Conservation (phyloP, 2,113 vertebrate genomes). For the Cichladusa arquata region DNA sequence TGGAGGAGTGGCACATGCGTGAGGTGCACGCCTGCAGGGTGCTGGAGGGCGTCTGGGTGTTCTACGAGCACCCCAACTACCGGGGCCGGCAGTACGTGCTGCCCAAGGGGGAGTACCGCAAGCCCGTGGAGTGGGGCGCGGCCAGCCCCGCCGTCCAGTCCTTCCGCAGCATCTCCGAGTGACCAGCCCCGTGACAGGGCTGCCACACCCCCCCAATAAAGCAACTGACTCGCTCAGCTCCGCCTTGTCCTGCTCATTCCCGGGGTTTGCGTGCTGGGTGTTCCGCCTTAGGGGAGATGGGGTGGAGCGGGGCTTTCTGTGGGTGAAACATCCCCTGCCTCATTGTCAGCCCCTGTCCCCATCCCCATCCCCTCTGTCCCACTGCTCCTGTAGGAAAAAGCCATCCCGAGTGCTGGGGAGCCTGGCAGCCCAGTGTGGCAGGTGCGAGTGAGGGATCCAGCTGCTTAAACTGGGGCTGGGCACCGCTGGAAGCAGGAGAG, state of each 20-base stretch:
- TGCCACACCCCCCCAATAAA: slow-evolving; percentile 46
- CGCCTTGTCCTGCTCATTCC: slow-evolving; percentile 13
- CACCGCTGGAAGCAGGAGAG: too few species aligned
- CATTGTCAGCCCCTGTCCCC: too few species aligned
- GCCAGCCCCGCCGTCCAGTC: slow-evolving; percentile 82
- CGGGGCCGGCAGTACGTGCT: slow-evolving; percentile 89
- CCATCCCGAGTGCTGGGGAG: too few species aligned
- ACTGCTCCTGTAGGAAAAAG: too few species aligned
- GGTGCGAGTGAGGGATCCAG: too few species aligned
- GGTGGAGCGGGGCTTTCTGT: neutral
- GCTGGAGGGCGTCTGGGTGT: slow-evolving; percentile 88
- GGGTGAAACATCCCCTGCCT: neutral
- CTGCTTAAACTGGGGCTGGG: too few species aligned
- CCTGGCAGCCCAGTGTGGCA: too few species aligned
- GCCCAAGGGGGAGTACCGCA: slow-evolving; percentile 90
- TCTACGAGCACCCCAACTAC: slow-evolving; percentile 92
- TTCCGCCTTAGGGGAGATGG: too few species aligned
- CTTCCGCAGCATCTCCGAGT: slow-evolving; percentile 81
- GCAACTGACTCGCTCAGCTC: slow-evolving; percentile 42
- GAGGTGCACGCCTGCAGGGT: slow-evolving; percentile 91
- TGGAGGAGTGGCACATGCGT: slow-evolving; percentile 84
- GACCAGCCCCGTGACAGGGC: neutral
- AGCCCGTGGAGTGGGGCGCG: slow-evolving; percentile 88
- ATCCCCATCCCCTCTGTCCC: too few species aligned
- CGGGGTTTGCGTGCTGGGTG: fast-evolving